Base-by-base conservation (phyloP, 2,888 invertebrate genomes). In the Rhamphomyia laevipes region DNA sequence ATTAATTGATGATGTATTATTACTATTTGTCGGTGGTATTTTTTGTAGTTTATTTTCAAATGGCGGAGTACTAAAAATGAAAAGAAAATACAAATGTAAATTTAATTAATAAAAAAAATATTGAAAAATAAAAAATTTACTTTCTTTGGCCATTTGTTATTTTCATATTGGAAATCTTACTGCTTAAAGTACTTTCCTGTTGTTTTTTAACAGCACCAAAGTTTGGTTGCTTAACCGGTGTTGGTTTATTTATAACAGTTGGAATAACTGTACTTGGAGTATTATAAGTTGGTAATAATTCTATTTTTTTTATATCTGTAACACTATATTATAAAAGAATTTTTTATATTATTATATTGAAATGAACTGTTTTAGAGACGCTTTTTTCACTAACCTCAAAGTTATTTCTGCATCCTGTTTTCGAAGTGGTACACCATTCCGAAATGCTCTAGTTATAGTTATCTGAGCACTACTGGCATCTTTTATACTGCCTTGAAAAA, bases 391-490 rank as follows among this genome's bases (percentile, higher is more conserved):
- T 67, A 72, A 83, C 82, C 75, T 77, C 51, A 85, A 72, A 44
- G 75, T 76, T 43, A 86, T 77, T 60, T 77, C 74, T 21, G 75
- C 73, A 46, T 78, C 72, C 54, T 77, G 75, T 62, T 77, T 65
- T 46, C 66, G 63, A 48, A 71, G 56, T 18, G 70, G 71, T 1
- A 70, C 64, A 60, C 92, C 92, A 73, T 93, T 89, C 55, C 86
- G 80, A 67, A 88, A 91, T 13, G 86, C 84, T 65, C 86, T 83
- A 11, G 77, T 78, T 50, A 93, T 76, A 2, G 86, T 85, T 55
- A 93, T 78, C 45, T 78, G 77, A 42, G 73, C 72, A 46, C 79
- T 79, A 60, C 86, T 84, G 23, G 89, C 83, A 59, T 79, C 77
- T 48, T 79, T 71, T 54, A 93, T 90, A 43, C 77, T 75, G 33